Base-by-base conservation (phyloP, 2,113 vertebrate species). In the Arothron firmamentum region DNA sequence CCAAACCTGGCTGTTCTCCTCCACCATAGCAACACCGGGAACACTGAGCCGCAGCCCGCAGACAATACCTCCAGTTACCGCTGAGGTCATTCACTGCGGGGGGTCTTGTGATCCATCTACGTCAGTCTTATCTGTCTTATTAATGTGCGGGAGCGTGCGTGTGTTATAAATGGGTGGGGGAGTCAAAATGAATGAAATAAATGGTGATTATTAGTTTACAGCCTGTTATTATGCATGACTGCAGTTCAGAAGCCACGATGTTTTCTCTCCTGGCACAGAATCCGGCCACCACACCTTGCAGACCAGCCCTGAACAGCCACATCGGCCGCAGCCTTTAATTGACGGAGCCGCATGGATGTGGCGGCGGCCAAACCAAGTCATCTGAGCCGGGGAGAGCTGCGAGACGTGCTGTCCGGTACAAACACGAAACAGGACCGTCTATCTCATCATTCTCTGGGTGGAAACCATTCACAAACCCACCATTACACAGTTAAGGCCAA, bases 21-120 rank as follows among this genome's bases (percentile, higher is more conserved):
- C 68, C 72, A 72, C 88, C 89, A 85, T 85, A 83, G 87, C 86
- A 88, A 88, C 88, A 87, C 80, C 59, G 75, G 46, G 72, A 70
- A 56, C 60, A 74, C 69, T 16, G 13, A 72, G 50, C 66, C 66
- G 73, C 77, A 70, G 59, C 57, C 65, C 64, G 50, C 71, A 85
- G 72, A 85, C 83, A 86, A 84, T 76, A 77, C 72, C 58, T 52
- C 17, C 51, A 73, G 78, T 80, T 66, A 73, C 52, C 67, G 64
- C 74, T 58, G 80, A 82, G 83, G 87, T 81, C 84, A 84, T 63
- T 57, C 79, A 73, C 72, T 81, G 81, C 69, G 28, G 84, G 78
- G 56, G 73, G 57, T 52, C 21, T 15, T 47, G 45, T 55, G 43
- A 23, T 51, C 55, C 14, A 15, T 19, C 28, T 25, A 23, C 42